phyloP scores from a whole-genome alignment of 2,797 vertebrate species.

The Eutrigla gurnardus region DNA sequence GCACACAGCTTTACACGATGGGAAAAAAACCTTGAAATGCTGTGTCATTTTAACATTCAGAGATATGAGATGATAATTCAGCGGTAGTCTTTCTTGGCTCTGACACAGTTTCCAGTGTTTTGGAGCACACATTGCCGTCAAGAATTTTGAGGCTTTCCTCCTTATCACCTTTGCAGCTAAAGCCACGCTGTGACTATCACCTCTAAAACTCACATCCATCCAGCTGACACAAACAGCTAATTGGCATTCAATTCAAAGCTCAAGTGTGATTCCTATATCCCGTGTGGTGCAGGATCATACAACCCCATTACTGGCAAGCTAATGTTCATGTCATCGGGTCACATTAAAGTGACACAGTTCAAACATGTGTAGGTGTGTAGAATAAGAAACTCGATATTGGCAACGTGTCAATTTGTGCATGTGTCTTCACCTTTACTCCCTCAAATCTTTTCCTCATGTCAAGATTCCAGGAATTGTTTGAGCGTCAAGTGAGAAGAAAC shows the following conservation, averaged over 20 bases:
- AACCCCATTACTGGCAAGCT: not conserved
- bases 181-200: too few relatives aligned
- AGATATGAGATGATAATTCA: too few relatives aligned
- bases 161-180: too few relatives aligned
- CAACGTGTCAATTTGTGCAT: not conserved
- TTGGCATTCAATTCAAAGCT: too few relatives aligned
- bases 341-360: not conserved
- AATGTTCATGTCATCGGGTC: not conserved
- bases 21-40: too few relatives aligned
- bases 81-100: too few relatives aligned
- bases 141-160: too few relatives aligned
- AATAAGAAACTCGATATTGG: not conserved
- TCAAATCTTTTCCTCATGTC: not conserved
- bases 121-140: too few relatives aligned
- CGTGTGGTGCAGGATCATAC: fast-evolving
- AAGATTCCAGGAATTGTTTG: not conserved
- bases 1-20: too few relatives aligned
- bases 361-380: not conserved
- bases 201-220: too few relatives aligned
- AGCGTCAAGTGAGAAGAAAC: not conserved
- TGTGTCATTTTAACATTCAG: not conserved
- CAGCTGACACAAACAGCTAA: too few relatives aligned
- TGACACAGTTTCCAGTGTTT: too few relatives aligned
- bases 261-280: not conserved
- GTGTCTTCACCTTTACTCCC: not conserved